phyloP scores from a whole-genome alignment of 2,113 vertebrate genomes.

The Pycnonotus jocosus region DNA sequence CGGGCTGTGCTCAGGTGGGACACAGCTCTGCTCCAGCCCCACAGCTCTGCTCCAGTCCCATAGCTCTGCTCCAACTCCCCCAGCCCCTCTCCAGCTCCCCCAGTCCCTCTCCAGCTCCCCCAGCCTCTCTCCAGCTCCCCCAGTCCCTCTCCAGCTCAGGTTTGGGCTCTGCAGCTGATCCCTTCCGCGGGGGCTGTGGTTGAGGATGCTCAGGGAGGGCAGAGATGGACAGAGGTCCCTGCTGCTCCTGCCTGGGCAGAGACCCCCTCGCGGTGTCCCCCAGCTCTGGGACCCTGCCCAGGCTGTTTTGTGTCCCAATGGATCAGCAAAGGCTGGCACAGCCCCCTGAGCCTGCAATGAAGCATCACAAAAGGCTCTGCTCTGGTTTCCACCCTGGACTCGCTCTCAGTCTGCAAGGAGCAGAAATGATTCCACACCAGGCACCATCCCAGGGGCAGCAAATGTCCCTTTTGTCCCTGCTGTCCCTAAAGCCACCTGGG shows the following conservation, averaged over 20 bases:
- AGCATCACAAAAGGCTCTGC: fast-evolving
- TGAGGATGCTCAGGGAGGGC: neutral
- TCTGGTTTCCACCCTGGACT: neutral
- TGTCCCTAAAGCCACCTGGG: neutral
- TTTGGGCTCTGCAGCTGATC: neutral
- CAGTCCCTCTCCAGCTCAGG: neutral
- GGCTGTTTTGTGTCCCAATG: neutral
- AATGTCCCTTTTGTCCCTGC: neutral
- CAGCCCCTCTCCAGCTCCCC: neutral
- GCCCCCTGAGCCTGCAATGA: neutral
- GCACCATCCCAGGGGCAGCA: neutral
- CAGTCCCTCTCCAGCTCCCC: neutral
- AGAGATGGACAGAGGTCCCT: neutral
- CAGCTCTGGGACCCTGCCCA: neutral
- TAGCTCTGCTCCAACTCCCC: neutral
- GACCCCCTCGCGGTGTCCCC: neutral
- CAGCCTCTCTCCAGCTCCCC: neutral
- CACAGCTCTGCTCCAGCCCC: no score
- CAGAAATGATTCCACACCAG: neutral
- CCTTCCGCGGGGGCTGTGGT: fast-evolving
- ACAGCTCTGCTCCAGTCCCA: neutral
- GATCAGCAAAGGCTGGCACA: neutral
- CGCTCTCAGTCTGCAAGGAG: neutral
- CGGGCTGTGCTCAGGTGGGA: neutral
- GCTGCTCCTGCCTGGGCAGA: neutral